Base-by-base conservation (phyloP, 37 sponge, comb jelly and placozoan genomes). In the Dysidea cf. avara region DNA sequence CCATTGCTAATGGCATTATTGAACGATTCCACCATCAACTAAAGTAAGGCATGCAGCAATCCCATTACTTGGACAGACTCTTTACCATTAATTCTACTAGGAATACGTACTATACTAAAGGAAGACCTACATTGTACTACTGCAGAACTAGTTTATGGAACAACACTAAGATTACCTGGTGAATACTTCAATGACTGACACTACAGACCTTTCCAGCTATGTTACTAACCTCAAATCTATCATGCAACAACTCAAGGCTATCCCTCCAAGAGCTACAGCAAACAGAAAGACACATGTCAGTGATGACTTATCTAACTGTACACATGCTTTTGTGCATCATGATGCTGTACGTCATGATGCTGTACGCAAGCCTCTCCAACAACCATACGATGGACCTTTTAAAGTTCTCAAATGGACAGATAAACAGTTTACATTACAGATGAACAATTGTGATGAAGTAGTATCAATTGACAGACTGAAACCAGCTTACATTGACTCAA, bases 1-100 rank as follows among this genome's bases (percentile, higher is more conserved):
- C 80, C 30, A 31, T 60, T 43, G 35, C 87, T 50, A 80, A 86
- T 34, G 81, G 86, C 43, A 71, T 86, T 75, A 64, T 86, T 29
- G 74, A 79, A 54, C 52, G 69, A 24, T 67, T 86, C 16, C 87
- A 86, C 53, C 68, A 71, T 16, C 70, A 86, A 37, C 75, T 79
- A 17, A 66, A 70, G n/a, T n/a, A n/a, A n/a, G n/a, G n/a, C n/a
- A n/a, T n/a, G n/a, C n/a, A n/a, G n/a, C n/a, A n/a, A 33, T 2
- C 53, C 53, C 4, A 25, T 33, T 18, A 30, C 52, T 38, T 71
- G 72, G 72, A 56, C 30, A 7, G 20, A 30, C 1, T 1, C 40
- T 36, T 56, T 71, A 1, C 72, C 72, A 18, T 22, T 71, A 22
- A 56, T 56, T 2, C 58, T 71, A 0, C 72, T 71, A 1, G 57